Conservation (phyloP, 2,797 vertebrate species). For the Hydrophis major region DNA sequence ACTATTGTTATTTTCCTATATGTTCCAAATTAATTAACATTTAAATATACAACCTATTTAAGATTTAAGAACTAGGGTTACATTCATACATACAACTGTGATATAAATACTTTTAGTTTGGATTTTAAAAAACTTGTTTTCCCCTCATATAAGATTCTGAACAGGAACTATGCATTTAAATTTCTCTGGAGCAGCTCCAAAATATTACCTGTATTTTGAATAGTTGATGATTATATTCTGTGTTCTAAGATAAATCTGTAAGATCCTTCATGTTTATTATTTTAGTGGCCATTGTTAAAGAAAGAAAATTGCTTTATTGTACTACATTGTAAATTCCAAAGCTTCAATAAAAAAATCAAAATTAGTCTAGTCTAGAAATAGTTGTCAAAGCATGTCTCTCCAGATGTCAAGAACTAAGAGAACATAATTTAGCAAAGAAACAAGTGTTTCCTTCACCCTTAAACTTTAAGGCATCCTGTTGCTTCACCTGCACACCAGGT, state of each 20-base stretch:
- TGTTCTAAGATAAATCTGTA: neutral
- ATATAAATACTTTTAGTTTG: neutral
- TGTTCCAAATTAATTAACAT: neutral
- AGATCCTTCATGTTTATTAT: neutral
- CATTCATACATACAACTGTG: neutral
- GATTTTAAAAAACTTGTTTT: neutral
- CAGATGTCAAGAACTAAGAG: conserved; percentile 56
- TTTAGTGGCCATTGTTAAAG: neutral
- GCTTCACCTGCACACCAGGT: conserved; percentile 73
- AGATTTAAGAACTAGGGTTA: neutral
- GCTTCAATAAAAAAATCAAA: neutral
- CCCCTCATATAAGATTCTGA: neutral
- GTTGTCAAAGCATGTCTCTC: conserved; percentile 48
- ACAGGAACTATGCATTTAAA: neutral
- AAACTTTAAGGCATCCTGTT: conserved; percentile 73
- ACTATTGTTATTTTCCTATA: neutral
- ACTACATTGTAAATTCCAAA: neutral
- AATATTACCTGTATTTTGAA: neutral
- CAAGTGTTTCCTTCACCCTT: conserved; percentile 48
- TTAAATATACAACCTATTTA: neutral
- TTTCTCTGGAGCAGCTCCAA: neutral
- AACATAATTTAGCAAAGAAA: conserved; percentile 65
- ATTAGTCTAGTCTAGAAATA: conserved; percentile 36
- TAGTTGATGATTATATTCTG: neutral
- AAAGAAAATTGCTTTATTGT: neutral